Evolutionary conservation across 2,797 vertebrate genomes (phyloP), one percentile per base, ranked within the genome.

Genomic region (Myotis daubentonii): DNA sequence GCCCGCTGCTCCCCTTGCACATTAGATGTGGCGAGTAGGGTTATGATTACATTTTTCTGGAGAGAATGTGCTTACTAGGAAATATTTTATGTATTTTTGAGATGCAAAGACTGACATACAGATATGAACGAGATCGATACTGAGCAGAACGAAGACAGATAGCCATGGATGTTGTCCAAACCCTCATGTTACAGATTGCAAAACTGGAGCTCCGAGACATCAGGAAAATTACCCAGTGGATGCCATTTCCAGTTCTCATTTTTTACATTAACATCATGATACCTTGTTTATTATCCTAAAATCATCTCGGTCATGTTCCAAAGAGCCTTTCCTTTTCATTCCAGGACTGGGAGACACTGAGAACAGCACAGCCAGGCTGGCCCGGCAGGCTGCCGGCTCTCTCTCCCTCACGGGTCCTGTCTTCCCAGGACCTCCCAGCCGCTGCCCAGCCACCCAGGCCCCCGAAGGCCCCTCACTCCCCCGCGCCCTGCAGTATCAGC

Each of bases 121-220:
- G 91, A 70, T 55, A 93, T 91, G 81, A 92, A 91, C 68, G 44
- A 91, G 72, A 76, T 91, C 57, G 36, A 8, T 55, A 38, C 36
- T 62, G n/a, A 87, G 70, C 30, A 55, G 93, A 76, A 62, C 22
- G 15, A 65, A 95, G 93, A 95, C 65, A 70, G 89, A 94, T 68
- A 6, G 92, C 41, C 6, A 11, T 60, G 81, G 92, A 72, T 36
- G 81, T n/a, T 30, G 86, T 91, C 81, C 94, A 95, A 44, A 22
- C 66, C 41, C 92, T 96, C 96, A 91, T 89, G 94, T 95, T n/a
- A 92, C 60, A 97, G 89, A 96, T 96, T 89, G 80, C 89, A 96
- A 93, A 74, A 65, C n/a, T 2, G 60, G 92, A 87, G 66, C 93
- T 85, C 36, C 22, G 65, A 84, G 36, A 60, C 86, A 36, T 70